Conservation (phyloP, 2,797 vertebrate species). For the Bradypodion ventrale region DNA sequence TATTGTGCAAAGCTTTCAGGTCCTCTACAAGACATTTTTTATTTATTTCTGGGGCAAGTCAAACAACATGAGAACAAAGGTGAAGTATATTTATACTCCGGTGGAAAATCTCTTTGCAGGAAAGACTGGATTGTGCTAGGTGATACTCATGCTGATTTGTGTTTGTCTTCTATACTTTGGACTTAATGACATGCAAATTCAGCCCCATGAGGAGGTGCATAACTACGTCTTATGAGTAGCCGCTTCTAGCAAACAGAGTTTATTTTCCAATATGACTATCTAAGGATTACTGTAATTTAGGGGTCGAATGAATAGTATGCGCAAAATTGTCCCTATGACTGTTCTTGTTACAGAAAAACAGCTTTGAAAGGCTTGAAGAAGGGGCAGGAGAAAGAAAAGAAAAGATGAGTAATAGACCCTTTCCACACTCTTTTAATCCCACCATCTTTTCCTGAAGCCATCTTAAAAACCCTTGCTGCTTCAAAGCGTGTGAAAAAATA, state of each 20-base stretch:
- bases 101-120: neutral
- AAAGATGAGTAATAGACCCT: too few species aligned
- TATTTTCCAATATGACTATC: too few species aligned
- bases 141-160: neutral
- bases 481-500: too few species aligned
- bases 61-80: too few species aligned
- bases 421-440: too few species aligned
- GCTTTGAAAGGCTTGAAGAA: neutral
- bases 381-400: neutral
- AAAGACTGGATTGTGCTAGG: neutral
- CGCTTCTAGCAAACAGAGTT: neutral
- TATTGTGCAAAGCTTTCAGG: neutral
- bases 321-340: too few species aligned
- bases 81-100: too few species aligned
- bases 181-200: neutral
- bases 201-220: neutral
- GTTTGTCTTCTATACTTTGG: neutral
- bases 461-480: too few species aligned
- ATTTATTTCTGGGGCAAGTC: neutral
- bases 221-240: neutral
- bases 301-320: neutral
- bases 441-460: too few species aligned
- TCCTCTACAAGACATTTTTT: neutral
- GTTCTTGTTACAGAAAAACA: too few species aligned
- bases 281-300: neutral